A percentile compares a stretch with the other conserved stretches of the same genome.
Conservation (phyloP, 2,888 invertebrate species). For the Lasioglossum figueresi region DNA sequence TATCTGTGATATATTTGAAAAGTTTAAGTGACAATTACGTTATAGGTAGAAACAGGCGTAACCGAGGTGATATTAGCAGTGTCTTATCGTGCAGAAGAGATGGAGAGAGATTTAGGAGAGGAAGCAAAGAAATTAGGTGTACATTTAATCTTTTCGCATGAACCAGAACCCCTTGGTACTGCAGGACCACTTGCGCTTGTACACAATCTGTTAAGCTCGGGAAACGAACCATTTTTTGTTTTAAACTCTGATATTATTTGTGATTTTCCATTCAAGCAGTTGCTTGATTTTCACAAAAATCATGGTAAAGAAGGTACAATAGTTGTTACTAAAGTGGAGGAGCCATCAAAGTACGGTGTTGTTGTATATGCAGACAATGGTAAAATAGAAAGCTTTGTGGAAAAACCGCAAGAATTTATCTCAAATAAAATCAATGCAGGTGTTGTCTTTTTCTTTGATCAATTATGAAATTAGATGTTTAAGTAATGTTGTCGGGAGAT, state of each 20-base stretch:
- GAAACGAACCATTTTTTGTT: conserved; percentile 97
- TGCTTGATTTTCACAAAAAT: conserved; percentile 94
- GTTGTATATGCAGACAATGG: conserved; percentile 96
- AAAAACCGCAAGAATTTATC: conserved; percentile 99
- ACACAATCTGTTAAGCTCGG: conserved; percentile 89
- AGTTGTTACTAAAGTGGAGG: conserved; percentile 99
- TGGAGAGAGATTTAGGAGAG: conserved; percentile 95
- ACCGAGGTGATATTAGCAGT: conserved; percentile 97
- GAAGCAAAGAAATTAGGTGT: conserved; percentile 96
- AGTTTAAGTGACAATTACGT: not conserved
- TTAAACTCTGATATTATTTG: conserved; percentile 99
- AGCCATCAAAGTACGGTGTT: conserved; percentile 99
- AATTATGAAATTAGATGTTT: not conserved
- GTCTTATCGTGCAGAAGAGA: conserved; percentile 98
- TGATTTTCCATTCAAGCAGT: conserved; percentile 98
- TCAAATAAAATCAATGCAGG: conserved; percentile 99
- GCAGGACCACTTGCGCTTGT: conserved; percentile 98
- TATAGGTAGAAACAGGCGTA: conserved; percentile 86
- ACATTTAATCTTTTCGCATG: conserved; percentile 96
- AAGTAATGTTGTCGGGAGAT: not conserved
- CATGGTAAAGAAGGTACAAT: conserved; percentile 99
- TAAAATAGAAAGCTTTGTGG: conserved; percentile 96
- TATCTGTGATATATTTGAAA: not conserved
- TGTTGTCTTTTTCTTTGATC: conserved; percentile 67
- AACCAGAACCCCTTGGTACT: conserved; percentile 98